Evolutionary conservation across 2,888 invertebrate species (phyloP).

Genomic region (Ischnura elegans): DNA sequence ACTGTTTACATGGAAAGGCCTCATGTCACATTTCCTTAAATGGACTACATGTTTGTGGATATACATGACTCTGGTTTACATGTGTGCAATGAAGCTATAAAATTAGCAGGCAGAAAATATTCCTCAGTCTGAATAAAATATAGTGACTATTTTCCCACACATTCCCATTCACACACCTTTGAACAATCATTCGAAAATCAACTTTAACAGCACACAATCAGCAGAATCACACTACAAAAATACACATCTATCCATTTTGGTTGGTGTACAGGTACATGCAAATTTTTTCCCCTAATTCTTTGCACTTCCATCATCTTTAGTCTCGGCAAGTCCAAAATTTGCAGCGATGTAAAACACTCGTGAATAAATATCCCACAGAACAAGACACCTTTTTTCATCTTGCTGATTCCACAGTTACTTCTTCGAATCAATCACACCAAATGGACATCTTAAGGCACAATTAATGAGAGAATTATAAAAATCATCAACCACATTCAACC

Average conservation of each 20-base stretch:
- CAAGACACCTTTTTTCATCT: background rate
- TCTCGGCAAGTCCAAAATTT: background rate
- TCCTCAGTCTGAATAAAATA: slow-evolving; percentile 63
- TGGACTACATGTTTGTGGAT: slow-evolving; percentile 19
- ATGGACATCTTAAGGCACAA: slow-evolving; percentile 50
- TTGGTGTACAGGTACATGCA: slow-evolving; percentile 32
- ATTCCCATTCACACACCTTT: background rate
- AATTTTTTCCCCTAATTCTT: slow-evolving; percentile 33
- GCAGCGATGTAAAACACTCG: background rate
- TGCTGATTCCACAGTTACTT: background rate
- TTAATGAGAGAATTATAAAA: slow-evolving; percentile 10
- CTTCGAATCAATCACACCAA: background rate
- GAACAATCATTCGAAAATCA: background rate
- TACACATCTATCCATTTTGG: slow-evolving; percentile 31
- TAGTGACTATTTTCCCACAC: slow-evolving; percentile 30
- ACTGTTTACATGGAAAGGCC: slow-evolving; percentile 19
- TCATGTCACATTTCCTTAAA: slow-evolving; percentile 10
- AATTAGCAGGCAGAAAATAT: slow-evolving; percentile 65
- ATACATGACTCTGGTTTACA: background rate
- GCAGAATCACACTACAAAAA: slow-evolving; percentile 53
- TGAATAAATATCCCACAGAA: background rate
- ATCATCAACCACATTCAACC: background rate
- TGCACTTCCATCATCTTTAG: background rate
- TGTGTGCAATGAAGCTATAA: slow-evolving; percentile 47
- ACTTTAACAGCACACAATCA: background rate